These are phyloP conservation scores for Deroptyus accipitrinus DNA, from an alignment of 2,113 vertebrate species.

Conservation along the genomic window DNA sequence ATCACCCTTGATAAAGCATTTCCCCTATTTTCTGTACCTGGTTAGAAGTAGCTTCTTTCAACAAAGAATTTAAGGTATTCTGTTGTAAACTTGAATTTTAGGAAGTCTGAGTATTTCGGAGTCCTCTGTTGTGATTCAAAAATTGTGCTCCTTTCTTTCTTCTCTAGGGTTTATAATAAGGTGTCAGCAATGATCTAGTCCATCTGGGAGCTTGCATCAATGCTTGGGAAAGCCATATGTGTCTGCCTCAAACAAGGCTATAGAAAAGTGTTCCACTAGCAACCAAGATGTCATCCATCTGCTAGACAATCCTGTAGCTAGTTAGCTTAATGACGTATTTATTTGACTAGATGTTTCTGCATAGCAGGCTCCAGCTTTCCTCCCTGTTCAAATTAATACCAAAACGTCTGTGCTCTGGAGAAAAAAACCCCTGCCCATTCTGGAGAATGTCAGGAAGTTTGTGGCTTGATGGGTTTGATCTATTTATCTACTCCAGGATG, in stretches of 20 bases:
- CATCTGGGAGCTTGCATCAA: constrained; percentile 69
- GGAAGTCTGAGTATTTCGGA: constrained; percentile 49
- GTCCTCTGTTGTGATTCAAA: constrained; percentile 50
- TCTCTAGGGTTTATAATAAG: constrained; percentile 64
- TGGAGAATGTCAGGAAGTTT: not conserved
- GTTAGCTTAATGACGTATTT: constrained; percentile 66
- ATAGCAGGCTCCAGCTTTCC: constrained; percentile 8
- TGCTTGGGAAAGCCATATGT: constrained; percentile 68
- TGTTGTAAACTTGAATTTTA: constrained; percentile 39
- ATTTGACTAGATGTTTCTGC: constrained; percentile 52
- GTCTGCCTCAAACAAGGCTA: constrained; percentile 68
- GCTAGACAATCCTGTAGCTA: constrained; percentile 65
- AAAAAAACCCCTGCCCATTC: not conserved
- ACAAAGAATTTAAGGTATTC: not conserved
- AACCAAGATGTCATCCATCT: constrained; percentile 70
- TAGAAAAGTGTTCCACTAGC: constrained; percentile 66
- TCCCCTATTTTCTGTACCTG: not conserved
- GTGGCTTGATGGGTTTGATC: not conserved
- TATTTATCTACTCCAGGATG: not conserved
- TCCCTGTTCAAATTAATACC: constrained; percentile 21
- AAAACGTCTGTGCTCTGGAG: not conserved
- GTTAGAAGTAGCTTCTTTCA: constrained; percentile 13
- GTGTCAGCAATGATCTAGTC: constrained; percentile 67
- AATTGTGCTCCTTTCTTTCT: constrained; percentile 65
- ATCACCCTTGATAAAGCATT: not conserved